These are phyloP conservation scores for Adela reaumurella DNA, from an alignment of 2,888 invertebrate species.

Conservation along the genomic window DNA sequence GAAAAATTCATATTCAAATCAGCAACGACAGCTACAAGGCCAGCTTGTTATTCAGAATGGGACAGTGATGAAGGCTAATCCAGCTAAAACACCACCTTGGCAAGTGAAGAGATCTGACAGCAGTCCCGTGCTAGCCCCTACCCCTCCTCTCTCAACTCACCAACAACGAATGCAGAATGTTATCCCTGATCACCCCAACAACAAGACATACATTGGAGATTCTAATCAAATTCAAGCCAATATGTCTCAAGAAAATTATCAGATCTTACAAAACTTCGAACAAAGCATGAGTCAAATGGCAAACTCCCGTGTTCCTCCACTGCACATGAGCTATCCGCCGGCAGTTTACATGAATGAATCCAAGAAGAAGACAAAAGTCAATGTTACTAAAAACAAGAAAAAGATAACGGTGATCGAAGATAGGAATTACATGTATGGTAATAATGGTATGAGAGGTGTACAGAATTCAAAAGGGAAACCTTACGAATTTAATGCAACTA, in stretches of 20 bases:
- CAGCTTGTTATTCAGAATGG: constrained; percentile 48
- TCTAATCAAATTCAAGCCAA: not conserved
- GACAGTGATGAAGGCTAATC: constrained; percentile 45
- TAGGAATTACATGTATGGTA: constrained; percentile 27
- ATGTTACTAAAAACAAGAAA: constrained; percentile 51
- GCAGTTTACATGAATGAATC: constrained; percentile 20
- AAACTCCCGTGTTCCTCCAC: constrained; percentile 68
- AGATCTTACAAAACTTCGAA: constrained; percentile 18
- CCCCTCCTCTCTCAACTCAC: not conserved
- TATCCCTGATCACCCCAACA: not conserved
- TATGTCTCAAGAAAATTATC: not conserved
- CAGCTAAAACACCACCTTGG: constrained; percentile 59
- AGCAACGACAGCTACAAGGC: constrained; percentile 33
- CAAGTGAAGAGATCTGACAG: constrained; percentile 46
- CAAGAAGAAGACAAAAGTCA: constrained; percentile 58
- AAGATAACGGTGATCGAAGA: constrained; percentile 29
- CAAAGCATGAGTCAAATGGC: constrained; percentile 42
- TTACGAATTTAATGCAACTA: constrained; percentile 42
- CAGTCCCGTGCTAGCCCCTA: not conserved
- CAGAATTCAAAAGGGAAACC: constrained; percentile 39
- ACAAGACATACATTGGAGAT: not conserved
- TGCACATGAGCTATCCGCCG: constrained; percentile 37
- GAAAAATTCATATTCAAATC: constrained; percentile 28
- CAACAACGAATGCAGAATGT: not conserved
- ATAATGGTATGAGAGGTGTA: constrained; percentile 30